Conservation (phyloP, 2,113 vertebrate species). For the Holacanthus passer region DNA sequence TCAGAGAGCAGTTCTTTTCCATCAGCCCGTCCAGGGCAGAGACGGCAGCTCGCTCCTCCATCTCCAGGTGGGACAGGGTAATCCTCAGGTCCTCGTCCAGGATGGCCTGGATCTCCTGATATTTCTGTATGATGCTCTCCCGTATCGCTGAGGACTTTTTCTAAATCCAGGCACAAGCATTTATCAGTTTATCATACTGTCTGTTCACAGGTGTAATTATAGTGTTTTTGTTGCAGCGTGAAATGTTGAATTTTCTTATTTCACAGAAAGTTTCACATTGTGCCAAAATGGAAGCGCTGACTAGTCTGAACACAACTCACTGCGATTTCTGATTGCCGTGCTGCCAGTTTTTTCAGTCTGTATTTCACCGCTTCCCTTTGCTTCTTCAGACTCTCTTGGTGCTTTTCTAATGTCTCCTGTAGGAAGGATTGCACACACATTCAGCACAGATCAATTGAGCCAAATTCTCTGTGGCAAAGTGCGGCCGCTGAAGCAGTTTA, state of each 20-base stretch:
- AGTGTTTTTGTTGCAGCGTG: no score
- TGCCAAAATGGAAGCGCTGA: neutral
- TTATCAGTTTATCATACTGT: slow-evolving; percentile 12
- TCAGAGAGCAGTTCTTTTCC: slow-evolving; percentile 79
- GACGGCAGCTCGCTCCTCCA: slow-evolving; percentile 81
- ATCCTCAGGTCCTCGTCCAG: slow-evolving; percentile 82
- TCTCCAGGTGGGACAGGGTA: slow-evolving; percentile 82
- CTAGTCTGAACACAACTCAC: slow-evolving; percentile 70
- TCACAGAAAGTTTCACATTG: neutral
- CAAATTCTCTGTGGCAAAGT: neutral
- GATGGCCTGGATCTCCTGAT: slow-evolving; percentile 81
- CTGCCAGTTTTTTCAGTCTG: slow-evolving; percentile 81
- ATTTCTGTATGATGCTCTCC: slow-evolving; percentile 77
- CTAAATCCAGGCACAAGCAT: slow-evolving; percentile 66
- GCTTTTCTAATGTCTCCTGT: slow-evolving; percentile 77
- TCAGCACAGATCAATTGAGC: slow-evolving; percentile 11
- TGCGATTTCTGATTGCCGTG: slow-evolving; percentile 79
- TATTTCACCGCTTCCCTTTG: slow-evolving; percentile 80
- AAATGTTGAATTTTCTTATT: no score
- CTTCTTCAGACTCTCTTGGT: slow-evolving; percentile 74
- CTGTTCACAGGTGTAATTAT: neutral
- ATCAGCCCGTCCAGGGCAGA: slow-evolving; percentile 76
- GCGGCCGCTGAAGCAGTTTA: slow-evolving; percentile 28
- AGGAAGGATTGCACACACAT: slow-evolving; percentile 53
- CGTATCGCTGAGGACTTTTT: slow-evolving; percentile 78